These are phyloP conservation scores for Zenarchopterus dispar DNA, from an alignment of 2,797 vertebrate species.

Conservation along the genomic window DNA sequence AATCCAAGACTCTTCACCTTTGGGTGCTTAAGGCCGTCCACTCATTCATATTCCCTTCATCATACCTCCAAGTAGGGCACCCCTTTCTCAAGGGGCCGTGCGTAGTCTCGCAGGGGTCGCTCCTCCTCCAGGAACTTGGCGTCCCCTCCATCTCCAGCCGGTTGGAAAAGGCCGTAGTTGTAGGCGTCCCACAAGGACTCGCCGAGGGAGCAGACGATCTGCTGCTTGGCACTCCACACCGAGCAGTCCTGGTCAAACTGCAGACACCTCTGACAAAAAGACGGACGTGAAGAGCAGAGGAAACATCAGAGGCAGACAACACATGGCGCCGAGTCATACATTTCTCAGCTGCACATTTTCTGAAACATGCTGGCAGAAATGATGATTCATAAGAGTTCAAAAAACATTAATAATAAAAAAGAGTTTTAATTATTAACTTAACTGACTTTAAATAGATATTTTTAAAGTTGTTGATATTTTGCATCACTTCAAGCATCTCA, in stretches of 20 bases:
- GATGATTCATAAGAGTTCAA: too few relatives aligned
- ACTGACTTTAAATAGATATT: too few relatives aligned
- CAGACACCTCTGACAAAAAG: conserved; percentile 87
- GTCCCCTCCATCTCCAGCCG: conserved; percentile 90
- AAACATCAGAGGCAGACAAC: conserved; percentile 6
- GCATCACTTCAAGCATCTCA: too few relatives aligned
- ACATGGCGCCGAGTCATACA: too few relatives aligned
- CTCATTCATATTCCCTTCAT: background rate
- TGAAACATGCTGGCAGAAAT: background rate
- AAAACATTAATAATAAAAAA: background rate
- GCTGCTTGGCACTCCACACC: conserved; percentile 94
- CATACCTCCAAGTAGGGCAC: conserved; percentile 93
- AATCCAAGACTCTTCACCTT: background rate
- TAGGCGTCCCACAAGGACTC: conserved; percentile 92
- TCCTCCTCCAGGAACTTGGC: conserved; percentile 95
- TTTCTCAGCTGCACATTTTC: conserved; percentile 1
- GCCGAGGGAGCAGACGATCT: conserved; percentile 90
- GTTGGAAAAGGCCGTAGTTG: conserved; percentile 96
- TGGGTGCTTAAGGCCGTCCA: background rate
- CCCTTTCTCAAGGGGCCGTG: conserved; percentile 92
- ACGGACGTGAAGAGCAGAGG: conserved; percentile 8
- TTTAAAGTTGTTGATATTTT: too few relatives aligned
- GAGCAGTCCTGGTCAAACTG: conserved; percentile 91
- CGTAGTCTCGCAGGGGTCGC: conserved; percentile 86
- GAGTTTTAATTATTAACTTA: background rate